These are phyloP conservation scores for Cecropterus lyciades DNA, from an alignment of 1,140 invertebrate species.

Conservation along the genomic window DNA sequence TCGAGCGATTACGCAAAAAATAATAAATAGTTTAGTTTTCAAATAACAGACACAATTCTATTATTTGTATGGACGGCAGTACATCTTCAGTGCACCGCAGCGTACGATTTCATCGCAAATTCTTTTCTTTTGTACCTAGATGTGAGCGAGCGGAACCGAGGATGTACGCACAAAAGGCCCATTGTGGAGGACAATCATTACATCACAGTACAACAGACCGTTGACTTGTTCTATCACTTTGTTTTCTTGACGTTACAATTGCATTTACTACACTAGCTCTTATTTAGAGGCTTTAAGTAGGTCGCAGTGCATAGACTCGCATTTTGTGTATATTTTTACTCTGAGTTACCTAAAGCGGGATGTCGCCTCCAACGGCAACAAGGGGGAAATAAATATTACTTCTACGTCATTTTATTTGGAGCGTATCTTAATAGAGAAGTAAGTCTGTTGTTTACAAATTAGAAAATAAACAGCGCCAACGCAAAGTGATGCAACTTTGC, in stretches of 20 bases:
- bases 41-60: not conserved
- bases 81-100: slow-evolving; percentile 24
- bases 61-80: not conserved
- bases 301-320: not conserved
- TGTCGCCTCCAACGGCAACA: too few relatives aligned
- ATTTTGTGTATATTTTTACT: too few relatives aligned
- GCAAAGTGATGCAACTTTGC: too few relatives aligned
- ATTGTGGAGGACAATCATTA: slow-evolving; percentile 46
- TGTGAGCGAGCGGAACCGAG: slow-evolving; percentile 46
- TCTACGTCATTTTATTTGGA: too few relatives aligned
- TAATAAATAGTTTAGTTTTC: not conserved
- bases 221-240: slow-evolving; percentile 24
- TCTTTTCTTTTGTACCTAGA: slow-evolving; percentile 47
- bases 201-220: slow-evolving; percentile 32
- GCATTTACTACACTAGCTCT: not conserved
- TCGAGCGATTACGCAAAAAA: not conserved
- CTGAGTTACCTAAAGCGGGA: too few relatives aligned
- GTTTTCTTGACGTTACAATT: slow-evolving; percentile 27
- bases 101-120: slow-evolving; percentile 51
- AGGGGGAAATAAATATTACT: too few relatives aligned
- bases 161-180: slow-evolving; percentile 40
- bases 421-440: too few relatives aligned
- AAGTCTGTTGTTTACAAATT: too few relatives aligned
- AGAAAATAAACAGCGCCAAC: too few relatives aligned
- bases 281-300: not conserved